Percentiles rank a stretch among this genome's conserved stretches.
These are phyloP conservation scores for Luscinia megarhynchos DNA, from an alignment of 2,797 vertebrate genomes.

Conservation along the genomic window DNA sequence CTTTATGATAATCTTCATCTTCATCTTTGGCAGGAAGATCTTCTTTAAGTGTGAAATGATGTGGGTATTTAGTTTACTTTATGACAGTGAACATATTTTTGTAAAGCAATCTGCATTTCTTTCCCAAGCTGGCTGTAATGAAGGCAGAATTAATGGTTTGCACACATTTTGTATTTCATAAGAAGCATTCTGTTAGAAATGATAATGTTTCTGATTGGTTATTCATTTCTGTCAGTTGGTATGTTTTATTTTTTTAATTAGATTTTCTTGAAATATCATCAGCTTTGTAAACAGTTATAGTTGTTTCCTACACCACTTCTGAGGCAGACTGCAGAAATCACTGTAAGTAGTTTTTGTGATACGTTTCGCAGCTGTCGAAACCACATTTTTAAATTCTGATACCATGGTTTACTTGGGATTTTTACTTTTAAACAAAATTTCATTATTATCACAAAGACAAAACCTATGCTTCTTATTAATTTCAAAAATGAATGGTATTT, in stretches of 20 bases:
- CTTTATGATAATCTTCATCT: neutral
- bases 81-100: neutral
- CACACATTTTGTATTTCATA: slow-evolving; percentile 8
- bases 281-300: neutral
- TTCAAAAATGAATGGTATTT: neutral
- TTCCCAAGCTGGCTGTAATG: slow-evolving; percentile 5
- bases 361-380: neutral
- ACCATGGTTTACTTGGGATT: neutral
- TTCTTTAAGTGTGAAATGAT: neutral
- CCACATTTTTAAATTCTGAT: neutral
- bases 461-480: neutral
- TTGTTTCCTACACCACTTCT: neutral
- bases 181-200: slow-evolving; percentile 44
- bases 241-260: neutral
- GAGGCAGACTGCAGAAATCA: neutral
- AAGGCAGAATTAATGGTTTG: slow-evolving; percentile 24
- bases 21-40: neutral
- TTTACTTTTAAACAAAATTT: neutral
- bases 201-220: neutral
- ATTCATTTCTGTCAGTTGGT: slow-evolving; percentile 16
- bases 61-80: neutral
- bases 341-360: neutral
- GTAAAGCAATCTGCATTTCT: neutral
- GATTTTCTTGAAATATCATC: slow-evolving; percentile 35
- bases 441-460: neutral